Evolutionary conservation across 2,797 vertebrate species (phyloP), one percentile per base, ranked within the genome.

Genomic region (Pseudopleuronectes americanus): DNA sequence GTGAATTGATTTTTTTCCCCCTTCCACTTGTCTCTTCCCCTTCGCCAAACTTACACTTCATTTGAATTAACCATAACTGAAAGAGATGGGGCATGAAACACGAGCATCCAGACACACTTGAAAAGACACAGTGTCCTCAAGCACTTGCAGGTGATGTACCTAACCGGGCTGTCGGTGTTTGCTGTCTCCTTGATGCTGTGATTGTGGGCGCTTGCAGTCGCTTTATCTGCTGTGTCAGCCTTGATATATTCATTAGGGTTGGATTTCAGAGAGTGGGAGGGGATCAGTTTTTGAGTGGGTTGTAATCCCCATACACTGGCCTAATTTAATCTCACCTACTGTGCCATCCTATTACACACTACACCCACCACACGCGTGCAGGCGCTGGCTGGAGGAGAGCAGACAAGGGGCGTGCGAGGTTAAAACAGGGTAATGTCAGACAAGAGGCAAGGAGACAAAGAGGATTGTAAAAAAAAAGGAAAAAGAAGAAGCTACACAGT

Each of bases 301-400:
- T 90, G 86, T 94, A 94, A 95, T 94, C 93, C 92, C 89, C 84
- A 93, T 91, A 92, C 91, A 93, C 85, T 79, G 81, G 66, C 74
- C 90, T 93, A 94, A 94, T 94, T 94, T 94, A 94, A 94, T 94
- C 89, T 92, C 90, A 93, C 92, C 92, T 93, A 92, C 90, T 90
- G 93, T 92, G 91, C 91, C 89, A 92, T 92, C 90, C 87, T 84
- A 87, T 94, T 93, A 90, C 89, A 92, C 90, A 92, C 88, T 86
- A 77, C 83, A 77, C 89, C 88, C 89, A 89, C 88, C 77, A 21
- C 77, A 77, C 64, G 69, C 64, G 69, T 58, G 60, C 83, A 83
- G 74, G 57, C 65, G 36, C 59, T 67, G 76, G 78, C 70, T 74
- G 63, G 24, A 71, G 78, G 81, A 65, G 64, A 62, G 56, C 60